Percentiles rank a stretch among this genome's conserved stretches.
Conservation (phyloP, 1,140 invertebrate genomes). For the Apis laboriosa region DNA sequence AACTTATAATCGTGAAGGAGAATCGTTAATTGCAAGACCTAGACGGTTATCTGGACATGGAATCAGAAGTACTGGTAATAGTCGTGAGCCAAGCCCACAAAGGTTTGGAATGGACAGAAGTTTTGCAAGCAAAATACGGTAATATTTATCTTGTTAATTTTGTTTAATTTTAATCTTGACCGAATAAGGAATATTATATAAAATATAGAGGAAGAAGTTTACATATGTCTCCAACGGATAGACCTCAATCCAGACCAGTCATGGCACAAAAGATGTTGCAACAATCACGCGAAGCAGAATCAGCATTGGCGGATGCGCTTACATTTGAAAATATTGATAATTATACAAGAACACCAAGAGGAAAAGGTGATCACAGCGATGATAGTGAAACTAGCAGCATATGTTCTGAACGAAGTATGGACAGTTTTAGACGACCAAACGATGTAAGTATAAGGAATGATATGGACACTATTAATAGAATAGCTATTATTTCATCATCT, state of each 20-base stretch:
- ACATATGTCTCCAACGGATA: conserved; percentile 80
- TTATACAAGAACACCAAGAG: conserved; percentile 76
- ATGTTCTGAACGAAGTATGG: conserved; percentile 94
- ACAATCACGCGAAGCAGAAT: conserved; percentile 94
- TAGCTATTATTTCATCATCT: neutral
- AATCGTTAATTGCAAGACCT: conserved; percentile 73
- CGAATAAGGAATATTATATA: neutral
- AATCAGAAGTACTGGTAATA: conserved; percentile 79
- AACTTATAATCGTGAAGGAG: conserved; percentile 83
- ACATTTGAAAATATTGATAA: conserved; percentile 79
- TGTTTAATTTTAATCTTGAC: neutral
- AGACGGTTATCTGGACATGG: conserved; percentile 75
- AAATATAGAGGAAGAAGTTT: conserved; percentile 71
- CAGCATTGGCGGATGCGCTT: conserved; percentile 88
- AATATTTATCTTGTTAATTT: neutral
- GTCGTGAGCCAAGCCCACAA: conserved; percentile 85
- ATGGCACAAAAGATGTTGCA: conserved; percentile 92
- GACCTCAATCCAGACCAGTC: conserved; percentile 83
- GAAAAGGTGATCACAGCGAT: conserved; percentile 89
- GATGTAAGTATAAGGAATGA: conserved; percentile 86
- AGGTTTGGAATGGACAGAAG: conserved; percentile 77
- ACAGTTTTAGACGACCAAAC: conserved; percentile 89
- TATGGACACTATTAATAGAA: neutral
- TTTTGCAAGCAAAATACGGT: conserved; percentile 75
- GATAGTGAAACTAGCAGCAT: conserved; percentile 97